A percentile compares a stretch with the other conserved stretches of the same genome.
These are phyloP conservation scores for Drosophila tanythrix DNA, from an alignment of 2,888 invertebrate genomes.

Conservation along the genomic window DNA sequence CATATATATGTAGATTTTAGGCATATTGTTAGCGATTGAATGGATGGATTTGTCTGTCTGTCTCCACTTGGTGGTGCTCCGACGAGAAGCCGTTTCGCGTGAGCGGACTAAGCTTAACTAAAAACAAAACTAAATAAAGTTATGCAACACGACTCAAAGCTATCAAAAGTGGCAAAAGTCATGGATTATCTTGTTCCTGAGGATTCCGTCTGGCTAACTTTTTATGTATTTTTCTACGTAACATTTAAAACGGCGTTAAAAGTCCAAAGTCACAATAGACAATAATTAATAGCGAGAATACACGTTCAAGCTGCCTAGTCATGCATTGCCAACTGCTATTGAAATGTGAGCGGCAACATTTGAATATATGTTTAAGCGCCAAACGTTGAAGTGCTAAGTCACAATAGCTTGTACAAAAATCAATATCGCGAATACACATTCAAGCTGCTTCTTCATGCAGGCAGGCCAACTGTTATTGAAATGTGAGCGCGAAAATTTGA, in stretches of 20 bases:
- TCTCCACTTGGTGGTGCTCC: conserved; percentile 42
- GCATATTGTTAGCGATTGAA: conserved; percentile 38
- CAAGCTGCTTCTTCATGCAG: not conserved
- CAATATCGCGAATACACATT: not conserved
- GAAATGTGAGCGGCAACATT: conserved; percentile 15
- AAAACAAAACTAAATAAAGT: conserved; percentile 34
- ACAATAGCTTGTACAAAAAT: not conserved
- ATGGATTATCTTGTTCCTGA: not conserved
- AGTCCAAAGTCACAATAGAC: not conserved
- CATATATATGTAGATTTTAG: conserved; percentile 55
- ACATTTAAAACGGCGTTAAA: not conserved
- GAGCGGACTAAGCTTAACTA: conserved; percentile 28
- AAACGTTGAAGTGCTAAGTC: not conserved
- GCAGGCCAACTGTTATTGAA: not conserved
- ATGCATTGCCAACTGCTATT: conserved; percentile 8
- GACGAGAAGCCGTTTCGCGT: conserved; percentile 23
- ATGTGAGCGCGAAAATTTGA: not conserved
- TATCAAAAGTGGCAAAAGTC: conserved; percentile 5
- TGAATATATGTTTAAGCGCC: not conserved
- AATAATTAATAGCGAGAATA: not conserved
- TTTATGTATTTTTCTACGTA: not conserved
- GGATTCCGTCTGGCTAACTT: not conserved
- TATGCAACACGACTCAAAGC: conserved; percentile 20
- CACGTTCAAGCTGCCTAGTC: not conserved
- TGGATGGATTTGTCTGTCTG: conserved; percentile 16